A percentile compares a stretch with the other conserved stretches of the same genome.
phyloP scores from a whole-genome alignment of 2,888 invertebrate genomes.

The Lasioglossum calceatum region DNA sequence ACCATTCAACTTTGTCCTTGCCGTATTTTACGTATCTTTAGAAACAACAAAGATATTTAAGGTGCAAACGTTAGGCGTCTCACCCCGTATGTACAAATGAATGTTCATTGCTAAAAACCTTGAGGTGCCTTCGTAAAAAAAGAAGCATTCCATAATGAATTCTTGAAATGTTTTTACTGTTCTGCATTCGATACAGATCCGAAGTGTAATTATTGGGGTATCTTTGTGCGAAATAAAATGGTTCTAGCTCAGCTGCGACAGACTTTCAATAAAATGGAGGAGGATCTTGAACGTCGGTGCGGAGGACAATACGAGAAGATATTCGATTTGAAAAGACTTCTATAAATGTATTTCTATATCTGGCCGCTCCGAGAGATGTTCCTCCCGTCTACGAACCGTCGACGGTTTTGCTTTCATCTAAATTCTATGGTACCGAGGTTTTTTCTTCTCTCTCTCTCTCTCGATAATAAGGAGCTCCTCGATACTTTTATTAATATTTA shows the following conservation, averaged over 20 bases:
- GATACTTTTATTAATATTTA: conserved; percentile 27
- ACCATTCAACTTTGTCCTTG: too few species aligned
- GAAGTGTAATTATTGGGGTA: too few species aligned
- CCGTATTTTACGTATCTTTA: too few species aligned
- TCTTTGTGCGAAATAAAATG: not conserved
- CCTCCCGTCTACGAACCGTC: not conserved
- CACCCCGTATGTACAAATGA: too few species aligned
- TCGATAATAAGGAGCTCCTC: not conserved
- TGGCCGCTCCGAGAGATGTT: not conserved
- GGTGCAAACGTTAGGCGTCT: too few species aligned
- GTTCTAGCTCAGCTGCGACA: not conserved
- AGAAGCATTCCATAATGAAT: too few species aligned
- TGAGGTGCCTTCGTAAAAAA: too few species aligned
- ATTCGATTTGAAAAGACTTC: not conserved
- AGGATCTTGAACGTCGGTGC: not conserved
- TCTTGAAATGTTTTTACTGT: too few species aligned
- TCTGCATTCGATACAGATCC: too few species aligned
- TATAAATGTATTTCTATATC: not conserved
- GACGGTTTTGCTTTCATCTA: not conserved
- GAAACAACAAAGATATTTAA: too few species aligned
- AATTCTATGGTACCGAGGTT: not conserved
- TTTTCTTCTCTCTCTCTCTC: not conserved
- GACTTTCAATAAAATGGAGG: not conserved
- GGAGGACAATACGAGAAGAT: not conserved
- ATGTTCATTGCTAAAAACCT: too few species aligned